Conservation (phyloP, 2,888 invertebrate genomes). For the Caenorhabditis uteleia region DNA sequence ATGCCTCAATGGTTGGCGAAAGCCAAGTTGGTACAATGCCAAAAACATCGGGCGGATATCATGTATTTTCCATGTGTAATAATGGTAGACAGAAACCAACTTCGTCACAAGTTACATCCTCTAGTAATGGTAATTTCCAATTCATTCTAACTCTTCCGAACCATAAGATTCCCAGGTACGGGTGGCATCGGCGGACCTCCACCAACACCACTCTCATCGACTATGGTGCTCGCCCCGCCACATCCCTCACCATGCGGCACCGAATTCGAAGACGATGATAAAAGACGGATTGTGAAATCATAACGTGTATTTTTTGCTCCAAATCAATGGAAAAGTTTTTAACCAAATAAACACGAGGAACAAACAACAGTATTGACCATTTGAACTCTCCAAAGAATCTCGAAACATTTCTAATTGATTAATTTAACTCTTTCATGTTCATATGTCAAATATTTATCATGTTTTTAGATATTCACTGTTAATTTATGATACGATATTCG, state of each 20-base stretch:
- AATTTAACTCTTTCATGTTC: too few relatives aligned
- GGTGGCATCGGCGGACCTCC: conserved; percentile 40
- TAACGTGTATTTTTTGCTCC: background rate
- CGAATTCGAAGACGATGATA: conserved; percentile 40
- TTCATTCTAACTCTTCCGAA: too few relatives aligned
- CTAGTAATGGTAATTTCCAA: conserved; percentile 35
- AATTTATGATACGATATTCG: too few relatives aligned
- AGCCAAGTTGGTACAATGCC: conserved; percentile 29
- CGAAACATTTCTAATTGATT: too few relatives aligned
- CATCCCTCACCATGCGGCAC: conserved; percentile 38
- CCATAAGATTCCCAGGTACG: conserved; percentile 16
- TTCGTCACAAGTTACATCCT: conserved; percentile 28
- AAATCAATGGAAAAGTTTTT: too few relatives aligned
- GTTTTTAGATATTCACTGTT: too few relatives aligned
- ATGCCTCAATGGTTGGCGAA: conserved; percentile 63
- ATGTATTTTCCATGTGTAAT: conserved; percentile 8
- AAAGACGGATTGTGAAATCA: conserved; percentile 28
- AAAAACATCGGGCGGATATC: conserved; percentile 10
- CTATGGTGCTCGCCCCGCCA: conserved; percentile 40
- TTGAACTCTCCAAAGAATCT: too few relatives aligned
- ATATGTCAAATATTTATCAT: background rate
- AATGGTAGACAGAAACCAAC: conserved; percentile 4
- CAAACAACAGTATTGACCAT: too few relatives aligned
- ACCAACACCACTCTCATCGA: conserved; percentile 37
- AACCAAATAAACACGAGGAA: too few relatives aligned